phyloP scores from a whole-genome alignment of 2,888 invertebrate genomes.

The Xanthia togata region DNA sequence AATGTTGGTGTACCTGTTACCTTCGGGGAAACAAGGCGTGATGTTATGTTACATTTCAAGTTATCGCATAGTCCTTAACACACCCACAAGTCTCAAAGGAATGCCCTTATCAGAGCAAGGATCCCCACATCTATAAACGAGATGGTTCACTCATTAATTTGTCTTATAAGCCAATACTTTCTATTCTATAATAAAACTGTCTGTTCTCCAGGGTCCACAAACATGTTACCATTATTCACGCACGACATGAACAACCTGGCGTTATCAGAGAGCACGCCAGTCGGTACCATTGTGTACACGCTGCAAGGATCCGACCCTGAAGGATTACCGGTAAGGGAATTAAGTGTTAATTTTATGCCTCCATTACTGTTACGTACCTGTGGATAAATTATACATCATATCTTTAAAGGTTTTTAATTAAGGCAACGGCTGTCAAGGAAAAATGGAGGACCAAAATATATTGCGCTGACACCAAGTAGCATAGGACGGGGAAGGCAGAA shows the following conservation, averaged over 20 bases:
- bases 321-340: constrained; percentile 91
- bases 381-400: background rate
- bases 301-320: constrained; percentile 96
- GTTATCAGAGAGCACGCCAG: constrained; percentile 94
- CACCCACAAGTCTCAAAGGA: no score
- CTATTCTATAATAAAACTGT: no score
- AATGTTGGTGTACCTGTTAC: no score
- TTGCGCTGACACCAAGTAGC: background rate
- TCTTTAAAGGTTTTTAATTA: background rate
- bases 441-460: background rate
- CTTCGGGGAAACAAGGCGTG: no score
- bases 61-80: no score
- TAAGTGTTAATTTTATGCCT: background rate
- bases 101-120: no score
- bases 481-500: no score
- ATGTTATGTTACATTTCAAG: no score
- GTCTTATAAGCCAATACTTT: no score
- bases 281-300: constrained; percentile 94
- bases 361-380: background rate
- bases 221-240: constrained; percentile 93
- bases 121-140: no score
- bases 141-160: no score
- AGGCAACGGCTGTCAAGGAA: background rate
- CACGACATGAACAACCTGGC: constrained; percentile 94
- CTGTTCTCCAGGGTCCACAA: constrained; percentile 78